Conservation (phyloP, 2,888 invertebrate genomes). For the Xestia xanthographa region DNA sequence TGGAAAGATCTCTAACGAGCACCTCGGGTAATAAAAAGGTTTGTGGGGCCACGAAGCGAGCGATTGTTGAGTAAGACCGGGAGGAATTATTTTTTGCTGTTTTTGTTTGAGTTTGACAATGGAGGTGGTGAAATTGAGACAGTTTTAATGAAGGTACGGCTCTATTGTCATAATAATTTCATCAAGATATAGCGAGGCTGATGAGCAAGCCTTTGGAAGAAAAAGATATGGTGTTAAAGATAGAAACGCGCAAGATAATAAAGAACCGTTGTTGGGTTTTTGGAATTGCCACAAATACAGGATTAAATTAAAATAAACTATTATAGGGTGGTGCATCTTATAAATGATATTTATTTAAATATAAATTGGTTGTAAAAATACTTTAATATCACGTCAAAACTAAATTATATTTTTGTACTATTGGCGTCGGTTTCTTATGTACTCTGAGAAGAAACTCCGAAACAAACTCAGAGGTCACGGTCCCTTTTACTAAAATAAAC, state of each 20-base stretch:
- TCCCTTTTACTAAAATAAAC: no score
- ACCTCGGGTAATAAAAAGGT: conserved; percentile 68
- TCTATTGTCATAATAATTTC: conserved; percentile 38
- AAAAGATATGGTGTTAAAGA: neutral
- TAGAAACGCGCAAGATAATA: neutral
- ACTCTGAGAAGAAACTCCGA: neutral
- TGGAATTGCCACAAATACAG: neutral
- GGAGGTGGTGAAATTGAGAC: conserved; percentile 49
- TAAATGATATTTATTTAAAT: neutral
- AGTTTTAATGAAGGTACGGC: conserved; percentile 51
- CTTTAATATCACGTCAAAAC: neutral
- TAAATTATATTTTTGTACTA: neutral
- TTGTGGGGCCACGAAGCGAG: conserved; percentile 57
- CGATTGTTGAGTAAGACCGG: conserved; percentile 55
- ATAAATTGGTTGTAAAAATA: neutral
- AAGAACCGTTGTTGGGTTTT: neutral
- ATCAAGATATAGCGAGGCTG: conserved; percentile 42
- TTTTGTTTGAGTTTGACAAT: conserved; percentile 56
- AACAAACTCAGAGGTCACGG: neutral
- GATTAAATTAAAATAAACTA: neutral
- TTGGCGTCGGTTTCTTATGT: neutral
- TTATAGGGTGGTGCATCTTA: neutral
- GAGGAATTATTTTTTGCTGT: conserved; percentile 47
- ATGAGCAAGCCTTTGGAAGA: conserved; percentile 31
- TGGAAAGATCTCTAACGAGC: conserved; percentile 81